Percentiles rank a stretch among this genome's conserved stretches.
phyloP scores from a whole-genome alignment of 2,113 vertebrate species.

The Saccopteryx bilineata region DNA sequence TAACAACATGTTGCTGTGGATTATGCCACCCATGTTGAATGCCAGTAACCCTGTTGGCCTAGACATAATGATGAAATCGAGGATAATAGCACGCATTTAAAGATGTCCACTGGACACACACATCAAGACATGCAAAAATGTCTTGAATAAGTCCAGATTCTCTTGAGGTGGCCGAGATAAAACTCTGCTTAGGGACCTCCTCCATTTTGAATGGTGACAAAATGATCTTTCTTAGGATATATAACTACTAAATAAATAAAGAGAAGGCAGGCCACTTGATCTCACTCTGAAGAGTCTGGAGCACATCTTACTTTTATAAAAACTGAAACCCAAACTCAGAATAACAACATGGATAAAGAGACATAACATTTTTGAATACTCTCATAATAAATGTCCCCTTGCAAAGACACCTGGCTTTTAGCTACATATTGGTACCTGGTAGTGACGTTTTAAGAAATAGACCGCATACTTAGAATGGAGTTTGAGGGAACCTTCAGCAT shows the following conservation, averaged over 20 bases:
- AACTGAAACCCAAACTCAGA: neutral
- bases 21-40: neutral
- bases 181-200: neutral
- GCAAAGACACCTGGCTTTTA: neutral
- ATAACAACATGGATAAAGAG: neutral
- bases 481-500: neutral
- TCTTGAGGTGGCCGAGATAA: neutral
- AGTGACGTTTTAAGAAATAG: neutral
- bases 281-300: neutral
- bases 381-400: neutral
- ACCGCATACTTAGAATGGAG: neutral
- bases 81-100: neutral
- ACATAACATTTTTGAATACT: neutral
- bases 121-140: too few relatives aligned
- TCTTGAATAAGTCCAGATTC: neutral
- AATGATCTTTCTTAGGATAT: neutral
- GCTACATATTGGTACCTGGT: neutral
- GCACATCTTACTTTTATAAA: neutral
- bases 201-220: neutral
- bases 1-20: neutral
- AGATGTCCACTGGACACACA: neutral
- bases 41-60: neutral
- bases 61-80: neutral
- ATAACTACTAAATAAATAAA: neutral
- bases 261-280: neutral